Evolutionary conservation across 2,113 vertebrate species (phyloP), one percentile per base, ranked within the genome.

Genomic region (Jacana jacana): DNA sequence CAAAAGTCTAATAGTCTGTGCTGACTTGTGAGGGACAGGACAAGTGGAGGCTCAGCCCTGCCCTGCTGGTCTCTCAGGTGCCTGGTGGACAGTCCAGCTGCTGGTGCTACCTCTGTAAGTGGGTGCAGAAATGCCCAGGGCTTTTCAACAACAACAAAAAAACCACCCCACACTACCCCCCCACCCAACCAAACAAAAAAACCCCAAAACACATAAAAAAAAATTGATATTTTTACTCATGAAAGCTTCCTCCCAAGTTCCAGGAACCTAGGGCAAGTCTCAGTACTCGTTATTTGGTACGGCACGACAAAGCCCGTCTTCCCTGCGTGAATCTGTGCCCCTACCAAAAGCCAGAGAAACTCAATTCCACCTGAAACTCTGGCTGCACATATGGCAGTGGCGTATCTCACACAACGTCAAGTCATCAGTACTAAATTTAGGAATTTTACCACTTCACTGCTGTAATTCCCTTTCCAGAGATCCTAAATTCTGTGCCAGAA

Each of bases 11-110:
- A 35, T 2, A 61, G 58, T 17, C 35, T 31, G 28, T 17, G 65
- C 17, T 54, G 2, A 42, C 5, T 6, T 37, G 7, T 22, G 37
- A 82, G 24, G 19, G 39, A 30, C 37, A 35, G 58, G 54, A 68
- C 23, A 55, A 6, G 68, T 0, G 0, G 44, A 31, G 10, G 28
- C 40, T 33, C 0, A 14, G 58, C 18, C 22, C 37, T 54, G 58
- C 39, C 51, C 35, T 51, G 17, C 11, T 28, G 18, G 10, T 44
- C 5, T n/a, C 48, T 30, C 40, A 68, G 2, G 0, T 20, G n/a
- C 22, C 87, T 33, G 31, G 15, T 28, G 25, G 33, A 31, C n/a
- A 52, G n/a, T 18, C 11, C 44, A 72, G 48, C 61, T 57, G 35
- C 40, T 31, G 25, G 25, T 75, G 46, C 25, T 48, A 28, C 27